phyloP scores from a whole-genome alignment of 2,888 invertebrate species.

The Torymus tubicola region DNA sequence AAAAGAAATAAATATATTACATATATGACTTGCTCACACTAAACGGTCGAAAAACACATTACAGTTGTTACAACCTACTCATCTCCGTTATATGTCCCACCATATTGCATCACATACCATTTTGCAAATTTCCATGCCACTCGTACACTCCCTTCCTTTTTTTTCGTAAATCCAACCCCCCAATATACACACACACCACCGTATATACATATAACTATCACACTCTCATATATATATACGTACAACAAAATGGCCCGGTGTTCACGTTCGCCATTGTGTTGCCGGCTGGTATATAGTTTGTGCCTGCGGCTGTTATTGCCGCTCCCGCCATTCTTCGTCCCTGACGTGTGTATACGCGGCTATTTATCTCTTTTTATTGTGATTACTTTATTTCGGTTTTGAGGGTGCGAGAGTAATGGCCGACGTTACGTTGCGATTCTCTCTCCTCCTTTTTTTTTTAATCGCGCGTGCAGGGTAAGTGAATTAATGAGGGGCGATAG shows the following conservation, averaged over 20 bases:
- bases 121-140: neutral
- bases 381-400: constrained; percentile 56
- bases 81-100: too few species aligned
- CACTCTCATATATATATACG: neutral
- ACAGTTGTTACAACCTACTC: too few species aligned
- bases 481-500: constrained; percentile 35
- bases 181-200: neutral
- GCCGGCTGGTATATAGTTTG: constrained; percentile 42
- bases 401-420: constrained; percentile 42
- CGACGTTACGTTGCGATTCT: constrained; percentile 9
- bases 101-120: too few species aligned
- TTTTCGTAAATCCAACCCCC: neutral
- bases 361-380: constrained; percentile 58
- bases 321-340: constrained; percentile 34
- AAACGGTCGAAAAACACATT: too few species aligned
- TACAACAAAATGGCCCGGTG: constrained; percentile 46
- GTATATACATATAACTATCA: neutral
- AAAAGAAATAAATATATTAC: too few species aligned
- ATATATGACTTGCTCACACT: too few species aligned
- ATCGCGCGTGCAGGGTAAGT: neutral
- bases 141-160: neutral
- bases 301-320: constrained; percentile 56
- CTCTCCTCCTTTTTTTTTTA: neutral
- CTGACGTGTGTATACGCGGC: too few species aligned
- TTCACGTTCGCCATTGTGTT: constrained; percentile 39